A percentile compares a stretch with the other conserved stretches of the same genome.
These are phyloP conservation scores for Macquaria ambigua DNA, from an alignment of 2,113 vertebrate species.

Conservation along the genomic window DNA sequence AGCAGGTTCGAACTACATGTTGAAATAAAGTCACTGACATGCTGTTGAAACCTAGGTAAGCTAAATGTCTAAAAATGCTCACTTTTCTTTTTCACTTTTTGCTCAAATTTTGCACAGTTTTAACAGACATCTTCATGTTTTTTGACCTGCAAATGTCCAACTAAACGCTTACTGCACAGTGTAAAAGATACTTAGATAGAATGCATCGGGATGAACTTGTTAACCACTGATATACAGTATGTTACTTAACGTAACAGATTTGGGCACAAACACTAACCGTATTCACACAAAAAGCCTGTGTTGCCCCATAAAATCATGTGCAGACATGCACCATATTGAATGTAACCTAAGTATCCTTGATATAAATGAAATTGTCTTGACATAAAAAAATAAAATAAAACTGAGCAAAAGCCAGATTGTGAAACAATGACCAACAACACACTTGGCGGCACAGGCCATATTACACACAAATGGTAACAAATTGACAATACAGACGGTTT, in stretches of 20 bases:
- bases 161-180: no score
- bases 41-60: no score
- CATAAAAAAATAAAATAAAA: neutral
- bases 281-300: neutral
- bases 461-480: slow-evolving; percentile 17
- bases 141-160: no score
- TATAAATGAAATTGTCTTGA: neutral
- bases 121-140: no score
- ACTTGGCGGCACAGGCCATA: slow-evolving; percentile 7
- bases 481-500: slow-evolving; percentile 12
- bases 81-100: no score
- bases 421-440: slow-evolving; percentile 15
- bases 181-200: neutral
- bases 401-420: neutral
- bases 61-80: no score
- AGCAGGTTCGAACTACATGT: no score
- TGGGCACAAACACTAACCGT: neutral
- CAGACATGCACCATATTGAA: neutral
- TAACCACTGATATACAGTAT: neutral
- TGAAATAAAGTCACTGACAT: no score
- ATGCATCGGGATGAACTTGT: neutral
- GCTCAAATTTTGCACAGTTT: no score
- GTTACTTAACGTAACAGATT: neutral
- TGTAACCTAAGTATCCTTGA: neutral
- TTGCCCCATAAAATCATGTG: neutral